These are phyloP conservation scores for Entomobrya multifasciata DNA, from an alignment of 2,888 invertebrate genomes.

Conservation along the genomic window DNA sequence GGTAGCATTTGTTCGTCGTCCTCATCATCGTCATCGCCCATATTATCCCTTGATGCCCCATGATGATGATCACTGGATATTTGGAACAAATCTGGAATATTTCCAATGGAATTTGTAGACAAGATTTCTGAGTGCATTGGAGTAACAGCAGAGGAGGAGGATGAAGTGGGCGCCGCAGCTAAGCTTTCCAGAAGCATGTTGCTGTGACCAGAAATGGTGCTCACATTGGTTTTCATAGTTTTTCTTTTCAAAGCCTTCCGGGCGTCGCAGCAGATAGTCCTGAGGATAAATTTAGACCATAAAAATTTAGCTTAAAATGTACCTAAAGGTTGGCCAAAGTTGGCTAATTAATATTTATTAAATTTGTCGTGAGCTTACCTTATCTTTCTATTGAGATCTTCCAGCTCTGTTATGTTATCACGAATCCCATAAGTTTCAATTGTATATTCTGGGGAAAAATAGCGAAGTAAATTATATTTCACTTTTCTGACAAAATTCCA, in stretches of 20 bases:
- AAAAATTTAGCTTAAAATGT: neutral
- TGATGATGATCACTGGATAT: neutral
- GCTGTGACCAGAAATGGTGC: neutral
- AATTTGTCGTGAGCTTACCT: conserved; percentile 10
- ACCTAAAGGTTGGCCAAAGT: neutral
- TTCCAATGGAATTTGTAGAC: neutral
- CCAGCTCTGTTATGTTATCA: conserved; percentile 41
- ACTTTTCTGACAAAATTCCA: neutral
- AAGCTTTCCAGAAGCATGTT: neutral
- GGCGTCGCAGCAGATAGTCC: conserved; percentile 67
- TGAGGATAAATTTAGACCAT: neutral
- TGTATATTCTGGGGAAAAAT: conserved; percentile 51
- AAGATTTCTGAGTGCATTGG: neutral
- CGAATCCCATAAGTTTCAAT: conserved; percentile 63
- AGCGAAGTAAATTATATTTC: too few species aligned
- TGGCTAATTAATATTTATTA: neutral
- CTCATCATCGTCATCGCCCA: neutral
- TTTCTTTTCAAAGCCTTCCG: conserved; percentile 54
- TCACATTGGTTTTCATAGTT: neutral
- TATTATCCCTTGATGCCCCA: neutral
- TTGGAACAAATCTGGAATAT: conserved; percentile 10
- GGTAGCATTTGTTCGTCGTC: too few species aligned
- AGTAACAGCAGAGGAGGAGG: neutral
- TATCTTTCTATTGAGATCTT: conserved; percentile 65
- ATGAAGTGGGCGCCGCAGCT: neutral